Conservation (phyloP, 2,113 vertebrate species). For the Prochilodus magdalenae region DNA sequence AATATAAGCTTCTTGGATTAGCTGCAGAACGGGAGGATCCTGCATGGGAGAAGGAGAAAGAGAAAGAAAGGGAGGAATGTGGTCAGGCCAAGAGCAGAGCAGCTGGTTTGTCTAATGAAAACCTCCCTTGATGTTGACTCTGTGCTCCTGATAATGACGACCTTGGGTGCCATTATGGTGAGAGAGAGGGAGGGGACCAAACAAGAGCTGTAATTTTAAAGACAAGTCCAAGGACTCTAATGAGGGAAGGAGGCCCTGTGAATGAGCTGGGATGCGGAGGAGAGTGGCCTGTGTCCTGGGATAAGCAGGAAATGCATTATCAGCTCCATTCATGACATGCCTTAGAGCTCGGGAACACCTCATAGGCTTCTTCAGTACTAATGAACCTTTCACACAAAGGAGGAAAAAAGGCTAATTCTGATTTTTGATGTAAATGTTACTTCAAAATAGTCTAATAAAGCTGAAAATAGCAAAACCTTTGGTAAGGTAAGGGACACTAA, state of each 20-base stretch:
- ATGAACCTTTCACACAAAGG: background rate
- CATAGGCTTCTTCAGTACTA: background rate
- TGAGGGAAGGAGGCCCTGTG: conserved; percentile 57
- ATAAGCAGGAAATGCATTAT: background rate
- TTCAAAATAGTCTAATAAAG: too few species aligned
- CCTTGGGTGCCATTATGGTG: conserved; percentile 71
- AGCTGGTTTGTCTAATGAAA: conserved; percentile 72
- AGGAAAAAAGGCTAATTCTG: too few species aligned
- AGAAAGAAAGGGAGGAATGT: conserved; percentile 1
- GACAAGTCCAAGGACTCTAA: conserved; percentile 65
- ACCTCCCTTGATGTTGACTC: conserved; percentile 65
- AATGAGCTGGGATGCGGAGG: background rate
- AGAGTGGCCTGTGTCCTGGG: background rate
- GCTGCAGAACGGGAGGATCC: conserved; percentile 56
- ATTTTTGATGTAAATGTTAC: too few species aligned
- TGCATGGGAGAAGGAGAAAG: conserved; percentile 40
- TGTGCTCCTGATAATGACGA: conserved; percentile 72
- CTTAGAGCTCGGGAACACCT: background rate
- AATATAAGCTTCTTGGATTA: conserved; percentile 48
- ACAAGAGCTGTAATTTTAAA: conserved; percentile 70
- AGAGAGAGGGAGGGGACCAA: conserved; percentile 66
- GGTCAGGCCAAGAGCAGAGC: conserved; percentile 41
- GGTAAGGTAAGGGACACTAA: too few species aligned
- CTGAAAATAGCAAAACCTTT: too few species aligned
- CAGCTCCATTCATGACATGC: background rate